Evolutionary conservation across 1,140 invertebrate species (phyloP).

Genomic region (Drosophila albomicans): DNA sequence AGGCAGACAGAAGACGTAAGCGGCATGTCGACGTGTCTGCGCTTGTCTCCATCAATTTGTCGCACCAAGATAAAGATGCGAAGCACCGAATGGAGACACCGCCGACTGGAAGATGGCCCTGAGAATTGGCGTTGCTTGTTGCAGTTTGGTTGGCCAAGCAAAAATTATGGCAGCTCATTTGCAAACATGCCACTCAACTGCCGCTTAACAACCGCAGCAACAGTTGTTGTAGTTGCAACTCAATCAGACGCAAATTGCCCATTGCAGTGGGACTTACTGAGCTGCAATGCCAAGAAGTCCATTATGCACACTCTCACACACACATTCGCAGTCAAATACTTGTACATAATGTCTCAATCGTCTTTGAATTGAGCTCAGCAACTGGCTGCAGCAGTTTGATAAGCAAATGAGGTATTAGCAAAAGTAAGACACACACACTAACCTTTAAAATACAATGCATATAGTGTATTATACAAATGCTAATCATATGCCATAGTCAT

Average conservation of each 20-base stretch:
- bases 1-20: constrained; percentile 41
- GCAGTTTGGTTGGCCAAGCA: constrained; percentile 28
- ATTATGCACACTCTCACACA: constrained; percentile 38
- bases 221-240: constrained; percentile 48
- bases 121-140: not conserved
- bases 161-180: constrained; percentile 79
- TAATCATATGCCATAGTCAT: constrained; percentile 38
- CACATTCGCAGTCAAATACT: constrained; percentile 24
- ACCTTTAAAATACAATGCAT: constrained; percentile 3
- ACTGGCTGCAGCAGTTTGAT: constrained; percentile 27
- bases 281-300: constrained; percentile 19
- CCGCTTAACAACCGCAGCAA: constrained; percentile 49
- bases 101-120: not conserved
- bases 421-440: constrained; percentile 18
- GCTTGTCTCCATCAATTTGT: constrained; percentile 36
- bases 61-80: not conserved
- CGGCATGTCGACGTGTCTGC: constrained; percentile 41
- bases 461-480: constrained; percentile 1
- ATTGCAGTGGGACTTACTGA: constrained; percentile 59
- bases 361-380: constrained; percentile 42
- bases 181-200: constrained; percentile 73
- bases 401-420: constrained; percentile 22
- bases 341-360: not conserved
- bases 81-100: not conserved
- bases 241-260: constrained; percentile 74